Base-by-base conservation (phyloP, 1,140 invertebrate species). In the Anastatus disparis region DNA sequence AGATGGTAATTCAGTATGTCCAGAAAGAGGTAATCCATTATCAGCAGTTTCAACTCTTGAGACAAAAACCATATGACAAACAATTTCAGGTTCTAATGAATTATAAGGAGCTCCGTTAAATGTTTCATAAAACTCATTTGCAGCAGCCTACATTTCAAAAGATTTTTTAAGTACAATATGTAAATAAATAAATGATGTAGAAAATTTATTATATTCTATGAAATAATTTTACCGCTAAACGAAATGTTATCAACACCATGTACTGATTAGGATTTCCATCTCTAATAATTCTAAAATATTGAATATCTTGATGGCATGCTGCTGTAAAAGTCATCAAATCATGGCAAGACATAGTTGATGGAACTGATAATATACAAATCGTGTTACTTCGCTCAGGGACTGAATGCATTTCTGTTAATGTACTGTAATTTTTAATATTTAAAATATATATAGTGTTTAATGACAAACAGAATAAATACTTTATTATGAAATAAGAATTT, bases 41-140 rank as follows among this genome's bases (percentile, higher is more conserved):
- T 91, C 89, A 44, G 89, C 92, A 58, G 93, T 91, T 87, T 99
- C 97, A 3, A 99, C 93, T 74, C 91, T 89, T 2, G 96, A 95
- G 1, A 99, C 97, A 91, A 97, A 99, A 1, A 97, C 95, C 74
- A 98, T 88, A 78, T 95, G 92, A 82, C 98, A 99, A 40, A 96
- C 85, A 31, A 92, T 89, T 67, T 94, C 93, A 2, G 95, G 91
- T 86, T 99, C 97, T 42, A 99, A 86, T 1, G 92, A 95, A 86
- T 97, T 99, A 84, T 96, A 99, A 0, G 92, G 91, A 0, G 90
- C 89, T 17, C 96, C 96, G 84, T 99, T 98, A 79, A 94, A 99
- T 0, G 93, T 93, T 63, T 90, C 89, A 83, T 97, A 99, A 85
- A 99, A 99, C 81, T 96, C 93, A 78, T 92, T 90, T 0, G 97